phyloP scores from a whole-genome alignment of 1,140 invertebrate species.

The Latrodectus geometricus region DNA sequence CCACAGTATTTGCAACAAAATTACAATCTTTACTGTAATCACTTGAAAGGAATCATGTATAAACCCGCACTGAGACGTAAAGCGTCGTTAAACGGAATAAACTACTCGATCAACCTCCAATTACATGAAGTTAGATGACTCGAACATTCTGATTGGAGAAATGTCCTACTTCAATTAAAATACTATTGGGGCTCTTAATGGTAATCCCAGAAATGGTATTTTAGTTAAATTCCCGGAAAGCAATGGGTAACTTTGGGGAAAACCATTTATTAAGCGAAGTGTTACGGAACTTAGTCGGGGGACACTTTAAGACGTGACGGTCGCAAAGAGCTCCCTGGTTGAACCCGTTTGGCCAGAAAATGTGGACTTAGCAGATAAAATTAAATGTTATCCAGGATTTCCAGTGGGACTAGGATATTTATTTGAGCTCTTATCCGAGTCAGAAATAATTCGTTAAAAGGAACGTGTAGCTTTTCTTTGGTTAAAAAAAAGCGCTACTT shows the following conservation, averaged over 20 bases:
- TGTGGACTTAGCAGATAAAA: neutral
- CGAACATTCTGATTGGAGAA: neutral
- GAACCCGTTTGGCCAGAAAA: neutral
- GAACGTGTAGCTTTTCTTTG: no score
- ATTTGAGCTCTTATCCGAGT: no score
- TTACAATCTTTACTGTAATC: no score
- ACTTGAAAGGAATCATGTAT: no score
- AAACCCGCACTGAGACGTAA: no score
- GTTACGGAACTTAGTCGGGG: neutral
- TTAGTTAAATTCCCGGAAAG: neutral
- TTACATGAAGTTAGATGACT: neutral
- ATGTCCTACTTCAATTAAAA: constrained; percentile 18
- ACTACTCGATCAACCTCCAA: neutral
- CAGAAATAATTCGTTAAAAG: no score
- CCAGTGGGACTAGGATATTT: no score
- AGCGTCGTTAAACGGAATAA: no score
- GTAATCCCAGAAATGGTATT: neutral
- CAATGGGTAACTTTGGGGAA: neutral
- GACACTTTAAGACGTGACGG: neutral
- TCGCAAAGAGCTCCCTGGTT: neutral
- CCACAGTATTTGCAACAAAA: no score
- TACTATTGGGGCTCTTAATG: constrained; percentile 14
- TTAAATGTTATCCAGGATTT: neutral
- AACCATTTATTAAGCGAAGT: constrained; percentile 16
- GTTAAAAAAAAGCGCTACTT: no score